Conservation (phyloP, 2,888 invertebrate genomes). For the Lomographa bimaculata region DNA sequence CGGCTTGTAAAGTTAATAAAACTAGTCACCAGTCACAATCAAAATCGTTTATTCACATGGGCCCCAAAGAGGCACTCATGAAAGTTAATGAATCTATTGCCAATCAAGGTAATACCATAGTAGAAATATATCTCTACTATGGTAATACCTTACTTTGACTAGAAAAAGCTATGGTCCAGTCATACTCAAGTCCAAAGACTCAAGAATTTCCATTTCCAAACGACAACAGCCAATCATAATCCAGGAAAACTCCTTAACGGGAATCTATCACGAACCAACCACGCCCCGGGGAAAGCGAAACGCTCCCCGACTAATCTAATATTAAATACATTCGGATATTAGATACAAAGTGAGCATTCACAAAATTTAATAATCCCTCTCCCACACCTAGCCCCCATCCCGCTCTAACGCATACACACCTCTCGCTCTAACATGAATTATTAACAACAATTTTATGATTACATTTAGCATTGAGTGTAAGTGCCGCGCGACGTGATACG, state of each 20-base stretch:
- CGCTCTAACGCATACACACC: constrained; percentile 37
- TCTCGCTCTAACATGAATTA: constrained; percentile 69
- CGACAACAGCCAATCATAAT: constrained; percentile 74
- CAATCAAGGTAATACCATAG: no score
- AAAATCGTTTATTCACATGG: no score
- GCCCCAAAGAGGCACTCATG: no score
- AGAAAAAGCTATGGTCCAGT: no score
- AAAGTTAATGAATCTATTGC: no score
- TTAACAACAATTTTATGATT: constrained; percentile 83
- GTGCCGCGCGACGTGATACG: constrained; percentile 74
- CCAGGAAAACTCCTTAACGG: constrained; percentile 56
- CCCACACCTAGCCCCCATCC: constrained; percentile 54
- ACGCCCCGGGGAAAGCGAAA: constrained; percentile 59
- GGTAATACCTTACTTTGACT: no score
- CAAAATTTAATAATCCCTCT: constrained; percentile 81
- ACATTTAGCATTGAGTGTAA: constrained; percentile 77
- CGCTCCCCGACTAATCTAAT: constrained; percentile 78
- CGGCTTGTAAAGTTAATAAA: no score
- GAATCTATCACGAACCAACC: constrained; percentile 67
- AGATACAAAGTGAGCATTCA: constrained; percentile 83
- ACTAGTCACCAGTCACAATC: no score
- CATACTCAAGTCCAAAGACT: constrained; percentile 46
- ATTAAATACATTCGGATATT: constrained; percentile 83
- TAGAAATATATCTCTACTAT: no score
- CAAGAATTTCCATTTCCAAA: constrained; percentile 63